Percentiles rank a stretch among this genome's conserved stretches.
phyloP scores from a whole-genome alignment of 2,888 invertebrate genomes.

The Esperia sulphurella region DNA sequence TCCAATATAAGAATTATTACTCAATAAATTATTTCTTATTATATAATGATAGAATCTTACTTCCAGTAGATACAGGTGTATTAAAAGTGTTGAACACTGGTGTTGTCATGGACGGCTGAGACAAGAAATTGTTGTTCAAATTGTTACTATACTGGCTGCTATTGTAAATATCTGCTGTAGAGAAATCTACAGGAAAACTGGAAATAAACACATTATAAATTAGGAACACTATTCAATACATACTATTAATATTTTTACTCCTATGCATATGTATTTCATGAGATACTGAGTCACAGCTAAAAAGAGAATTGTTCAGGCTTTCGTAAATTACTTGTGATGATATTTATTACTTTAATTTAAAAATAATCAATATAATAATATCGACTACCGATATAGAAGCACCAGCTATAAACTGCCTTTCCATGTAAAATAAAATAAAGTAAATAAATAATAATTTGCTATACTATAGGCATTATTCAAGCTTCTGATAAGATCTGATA shows the following conservation, averaged over 20 bases:
- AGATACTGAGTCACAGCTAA: neutral
- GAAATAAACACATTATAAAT: conserved; percentile 21
- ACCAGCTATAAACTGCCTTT: no score
- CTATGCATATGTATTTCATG: neutral
- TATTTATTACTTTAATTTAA: no score
- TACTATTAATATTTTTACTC: no score
- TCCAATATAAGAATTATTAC: no score
- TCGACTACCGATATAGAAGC: no score
- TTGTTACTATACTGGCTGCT: conserved; percentile 72
- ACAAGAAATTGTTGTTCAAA: conserved; percentile 53
- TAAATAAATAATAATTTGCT: no score
- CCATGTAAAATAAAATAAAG: no score
- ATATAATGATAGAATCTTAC: conserved; percentile 38
- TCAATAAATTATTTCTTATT: neutral
- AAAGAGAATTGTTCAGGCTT: no score
- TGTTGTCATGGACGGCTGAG: conserved; percentile 64
- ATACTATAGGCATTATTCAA: no score
- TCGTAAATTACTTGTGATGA: no score
- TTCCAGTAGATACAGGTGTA: conserved; percentile 40
- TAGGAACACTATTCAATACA: neutral
- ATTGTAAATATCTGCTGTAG: conserved; percentile 85
- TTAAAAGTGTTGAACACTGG: conserved; percentile 51
- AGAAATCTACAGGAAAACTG: conserved; percentile 85
- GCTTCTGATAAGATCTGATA: no score
- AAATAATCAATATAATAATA: no score